A percentile compares a stretch with the other conserved stretches of the same genome.
Conservation (phyloP, 2,113 vertebrate species). For the Urocynchramus pylzowi region DNA sequence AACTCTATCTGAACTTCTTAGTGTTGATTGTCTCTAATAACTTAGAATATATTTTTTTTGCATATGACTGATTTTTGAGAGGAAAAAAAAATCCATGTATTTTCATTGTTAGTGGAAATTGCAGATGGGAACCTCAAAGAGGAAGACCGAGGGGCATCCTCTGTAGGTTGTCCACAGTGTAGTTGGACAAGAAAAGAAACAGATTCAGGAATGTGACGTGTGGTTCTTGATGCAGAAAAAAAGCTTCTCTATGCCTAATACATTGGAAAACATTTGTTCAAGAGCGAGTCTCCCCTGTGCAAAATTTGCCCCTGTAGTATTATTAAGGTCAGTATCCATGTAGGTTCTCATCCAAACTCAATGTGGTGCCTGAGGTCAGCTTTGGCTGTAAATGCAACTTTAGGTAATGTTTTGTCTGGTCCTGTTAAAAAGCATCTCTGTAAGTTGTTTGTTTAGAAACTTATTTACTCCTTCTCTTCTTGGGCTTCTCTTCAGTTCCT, state of each 20-base stretch:
- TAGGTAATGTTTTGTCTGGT: not conserved
- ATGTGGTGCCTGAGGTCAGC: not conserved
- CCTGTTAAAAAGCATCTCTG: not conserved
- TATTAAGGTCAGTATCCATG: not conserved
- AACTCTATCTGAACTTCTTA: not conserved
- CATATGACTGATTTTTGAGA: not conserved
- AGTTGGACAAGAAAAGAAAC: conserved; percentile 4
- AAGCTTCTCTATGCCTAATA: conserved; percentile 24
- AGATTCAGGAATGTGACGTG: not conserved
- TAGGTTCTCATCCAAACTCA: not conserved
- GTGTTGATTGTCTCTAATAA: not conserved
- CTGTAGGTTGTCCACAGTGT: not conserved
- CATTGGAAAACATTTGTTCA: conserved; percentile 38
- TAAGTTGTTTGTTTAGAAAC: not conserved
- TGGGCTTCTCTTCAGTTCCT: not conserved
- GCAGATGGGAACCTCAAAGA: not conserved
- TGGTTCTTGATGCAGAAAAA: conserved; percentile 42
- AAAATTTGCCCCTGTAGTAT: not conserved
- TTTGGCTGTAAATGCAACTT: not conserved
- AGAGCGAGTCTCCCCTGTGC: not conserved
- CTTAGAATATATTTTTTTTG: not conserved
- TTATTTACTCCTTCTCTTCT: not conserved
- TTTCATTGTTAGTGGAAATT: not conserved
- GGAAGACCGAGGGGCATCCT: not conserved
- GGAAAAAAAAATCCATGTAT: not conserved